Evolutionary conservation across 1,140 invertebrate genomes (phyloP).

Genomic region (Dermatophagoides farinae): DNA sequence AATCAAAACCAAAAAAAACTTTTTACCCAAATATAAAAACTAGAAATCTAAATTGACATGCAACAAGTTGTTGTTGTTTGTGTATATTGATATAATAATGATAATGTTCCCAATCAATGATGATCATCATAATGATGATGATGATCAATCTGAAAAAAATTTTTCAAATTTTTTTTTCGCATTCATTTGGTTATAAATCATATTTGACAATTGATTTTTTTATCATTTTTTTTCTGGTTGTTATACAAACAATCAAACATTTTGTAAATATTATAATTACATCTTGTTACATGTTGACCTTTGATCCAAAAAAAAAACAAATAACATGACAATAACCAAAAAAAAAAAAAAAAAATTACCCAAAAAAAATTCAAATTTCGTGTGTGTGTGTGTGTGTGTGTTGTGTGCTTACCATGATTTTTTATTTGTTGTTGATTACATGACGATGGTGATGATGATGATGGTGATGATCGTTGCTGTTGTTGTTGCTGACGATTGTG

Average conservation of each 20-base stretch:
- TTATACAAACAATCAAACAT: not conserved
- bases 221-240: not conserved
- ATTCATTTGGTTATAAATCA: not conserved
- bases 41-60: not conserved
- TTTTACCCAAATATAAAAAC: not conserved
- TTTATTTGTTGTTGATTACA: not conserved
- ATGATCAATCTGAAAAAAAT: constrained; percentile 18
- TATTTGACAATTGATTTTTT: not conserved
- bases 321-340: too few relatives aligned
- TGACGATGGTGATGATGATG: too few relatives aligned
- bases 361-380: too few relatives aligned
- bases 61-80: not conserved
- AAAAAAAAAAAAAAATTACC: too few relatives aligned
- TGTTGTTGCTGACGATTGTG: too few relatives aligned
- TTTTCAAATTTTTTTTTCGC: not conserved
- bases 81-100: constrained; percentile 21
- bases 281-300: too few relatives aligned
- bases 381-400: too few relatives aligned
- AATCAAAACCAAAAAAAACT: not conserved
- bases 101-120: constrained; percentile 54
- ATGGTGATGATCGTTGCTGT: not conserved
- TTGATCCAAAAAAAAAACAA: too few relatives aligned
- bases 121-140: constrained; percentile 58
- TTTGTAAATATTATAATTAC: too few relatives aligned
- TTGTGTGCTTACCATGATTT: not conserved